Conservation (phyloP, 1,140 invertebrate genomes). For the Galendromus occidentalis region DNA sequence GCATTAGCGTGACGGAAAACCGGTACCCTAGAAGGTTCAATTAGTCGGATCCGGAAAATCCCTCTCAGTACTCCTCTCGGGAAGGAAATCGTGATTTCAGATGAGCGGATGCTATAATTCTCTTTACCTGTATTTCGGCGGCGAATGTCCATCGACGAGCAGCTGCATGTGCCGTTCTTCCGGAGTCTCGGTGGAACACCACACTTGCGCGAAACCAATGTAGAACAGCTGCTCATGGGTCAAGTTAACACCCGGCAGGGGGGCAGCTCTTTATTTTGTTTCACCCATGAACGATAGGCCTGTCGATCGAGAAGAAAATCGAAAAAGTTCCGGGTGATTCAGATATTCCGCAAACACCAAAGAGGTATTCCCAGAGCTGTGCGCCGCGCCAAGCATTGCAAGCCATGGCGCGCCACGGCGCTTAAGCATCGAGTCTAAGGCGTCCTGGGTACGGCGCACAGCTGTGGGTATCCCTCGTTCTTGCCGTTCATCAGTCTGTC, state of each 20-base stretch:
- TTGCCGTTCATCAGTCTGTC: no score
- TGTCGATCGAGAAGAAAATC: background rate
- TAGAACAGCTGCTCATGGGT: slow-evolving; percentile 79
- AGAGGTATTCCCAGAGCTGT: background rate
- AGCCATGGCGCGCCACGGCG: no score
- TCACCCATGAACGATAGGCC: slow-evolving; percentile 47
- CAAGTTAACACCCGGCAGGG: slow-evolving; percentile 55
- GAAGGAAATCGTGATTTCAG: slow-evolving; percentile 14
- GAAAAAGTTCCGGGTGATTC: background rate
- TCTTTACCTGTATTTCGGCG: slow-evolving; percentile 16
- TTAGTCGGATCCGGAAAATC: slow-evolving; percentile 10
- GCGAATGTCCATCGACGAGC: slow-evolving; percentile 21
- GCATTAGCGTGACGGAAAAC: background rate
- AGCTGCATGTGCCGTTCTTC: slow-evolving; percentile 22
- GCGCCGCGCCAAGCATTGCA: no score
- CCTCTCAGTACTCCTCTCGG: slow-evolving; percentile 10
- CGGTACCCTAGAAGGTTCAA: background rate
- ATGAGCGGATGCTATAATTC: background rate
- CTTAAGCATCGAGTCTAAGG: no score
- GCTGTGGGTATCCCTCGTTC: no score
- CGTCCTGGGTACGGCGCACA: no score
- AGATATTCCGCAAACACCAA: background rate
- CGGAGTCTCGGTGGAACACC: slow-evolving; percentile 22
- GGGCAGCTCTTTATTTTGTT: slow-evolving; percentile 33
- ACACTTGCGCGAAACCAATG: slow-evolving; percentile 61